Conservation (phyloP, 2,888 invertebrate species). For the Sialis lutaria region DNA sequence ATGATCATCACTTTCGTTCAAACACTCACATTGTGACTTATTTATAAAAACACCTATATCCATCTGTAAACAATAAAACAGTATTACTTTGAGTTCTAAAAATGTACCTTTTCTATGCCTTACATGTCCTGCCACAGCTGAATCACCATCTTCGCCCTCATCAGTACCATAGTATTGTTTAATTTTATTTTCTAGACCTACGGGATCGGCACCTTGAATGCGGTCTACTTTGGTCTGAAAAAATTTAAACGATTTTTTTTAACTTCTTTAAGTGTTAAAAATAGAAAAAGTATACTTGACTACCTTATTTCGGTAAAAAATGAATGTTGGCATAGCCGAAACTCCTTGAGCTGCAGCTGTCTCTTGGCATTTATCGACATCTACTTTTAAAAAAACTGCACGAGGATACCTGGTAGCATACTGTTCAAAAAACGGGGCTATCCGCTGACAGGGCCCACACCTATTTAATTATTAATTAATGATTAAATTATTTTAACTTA, state of each 20-base stretch:
- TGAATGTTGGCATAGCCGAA: constrained; percentile 95
- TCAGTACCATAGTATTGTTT: constrained; percentile 62
- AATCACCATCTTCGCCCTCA: constrained; percentile 43
- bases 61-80: constrained; percentile 43
- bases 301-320: constrained; percentile 77
- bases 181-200: constrained; percentile 71
- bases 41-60: constrained; percentile 72
- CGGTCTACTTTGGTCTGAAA: constrained; percentile 63
- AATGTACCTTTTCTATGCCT: constrained; percentile 20
- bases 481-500: neutral
- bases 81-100: neutral
- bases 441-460: constrained; percentile 94
- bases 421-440: constrained; percentile 84
- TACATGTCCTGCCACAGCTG: constrained; percentile 65
- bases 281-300: constrained; percentile 8
- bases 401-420: constrained; percentile 72
- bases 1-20: constrained; percentile 92
- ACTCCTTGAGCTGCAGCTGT: constrained; percentile 79
- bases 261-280: neutral
- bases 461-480: constrained; percentile 27
- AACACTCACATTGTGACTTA: constrained; percentile 82
- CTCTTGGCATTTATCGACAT: constrained; percentile 85
- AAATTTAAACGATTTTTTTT: neutral
- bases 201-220: constrained; percentile 75
- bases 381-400: constrained; percentile 85